Evolutionary conservation across 2,797 vertebrate species (phyloP), one percentile per base, ranked within the genome.

Genomic region (Buphagus erythrorhynchus): DNA sequence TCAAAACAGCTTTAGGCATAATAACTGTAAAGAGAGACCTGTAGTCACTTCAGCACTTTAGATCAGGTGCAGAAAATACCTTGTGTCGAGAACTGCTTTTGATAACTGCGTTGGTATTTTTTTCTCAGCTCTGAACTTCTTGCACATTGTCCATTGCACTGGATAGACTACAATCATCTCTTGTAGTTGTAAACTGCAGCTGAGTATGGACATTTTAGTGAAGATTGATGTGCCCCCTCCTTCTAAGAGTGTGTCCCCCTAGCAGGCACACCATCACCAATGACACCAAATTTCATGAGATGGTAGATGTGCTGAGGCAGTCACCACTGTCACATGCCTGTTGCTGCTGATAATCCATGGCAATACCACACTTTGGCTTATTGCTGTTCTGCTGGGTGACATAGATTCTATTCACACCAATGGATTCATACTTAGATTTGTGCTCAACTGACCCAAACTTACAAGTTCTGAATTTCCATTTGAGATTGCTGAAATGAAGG

Each of bases 261-360:
- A 62, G 38, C 14, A 76, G 36, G 16, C 3, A 0, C 16, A 36
- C 22, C 10, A 35, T 19, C 35, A 33, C 8, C 62, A 78, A 31
- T 3, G 2, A 25, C 51, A 55, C 19, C 18, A 67, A 45, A 83
- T 71, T 51, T 43, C 11, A 9, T 14, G 25, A 57, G 36, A 35
- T 0, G 24, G 18, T 17, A 0, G 0, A 51, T n/a, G 18, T 48
- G 26, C 15, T 58, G 10, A 13, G 36, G 68, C 48, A 59, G 65
- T 12, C 45, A 65, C 14, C 42, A 19, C 8, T 55, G 10, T 25
- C 45, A 57, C 5, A 67, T 16, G 15, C 31, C 31, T 73, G 28
- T 19, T 15, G 8, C 9, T 13, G 0, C 0, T 9, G 8, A 35
- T 58, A 40, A 11, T 40, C 2, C 6, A 16, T 5, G 2, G 17